Evolutionary conservation across 2,113 vertebrate genomes (phyloP).

Genomic region (Chroicocephalus ridibundus): DNA sequence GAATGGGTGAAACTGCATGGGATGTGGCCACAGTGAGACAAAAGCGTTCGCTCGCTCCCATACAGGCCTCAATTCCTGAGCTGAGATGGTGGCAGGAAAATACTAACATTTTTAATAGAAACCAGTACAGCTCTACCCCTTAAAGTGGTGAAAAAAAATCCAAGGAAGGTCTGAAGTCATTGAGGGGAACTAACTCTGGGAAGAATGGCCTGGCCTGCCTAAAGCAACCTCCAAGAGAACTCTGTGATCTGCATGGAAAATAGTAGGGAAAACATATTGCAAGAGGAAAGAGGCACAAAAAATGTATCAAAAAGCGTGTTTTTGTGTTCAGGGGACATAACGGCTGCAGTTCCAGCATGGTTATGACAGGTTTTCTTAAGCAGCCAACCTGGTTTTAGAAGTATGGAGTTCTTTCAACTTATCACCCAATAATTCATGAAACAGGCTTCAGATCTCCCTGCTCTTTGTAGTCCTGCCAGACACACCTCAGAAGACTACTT

Average conservation of each 20-base stretch:
- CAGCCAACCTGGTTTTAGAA: neutral
- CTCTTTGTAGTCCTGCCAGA: constrained; percentile 42
- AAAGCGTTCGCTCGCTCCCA: neutral
- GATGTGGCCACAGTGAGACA: neutral
- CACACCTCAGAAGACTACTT: neutral
- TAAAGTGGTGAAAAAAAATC: neutral
- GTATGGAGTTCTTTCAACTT: constrained; percentile 1
- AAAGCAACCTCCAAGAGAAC: neutral
- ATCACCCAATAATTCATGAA: constrained; percentile 42
- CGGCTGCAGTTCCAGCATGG: neutral
- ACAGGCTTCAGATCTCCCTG: constrained; percentile 29
- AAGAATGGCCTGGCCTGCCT: neutral
- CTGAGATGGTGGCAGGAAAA: neutral
- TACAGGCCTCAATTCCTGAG: neutral
- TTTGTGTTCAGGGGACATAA: neutral
- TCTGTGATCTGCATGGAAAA: neutral
- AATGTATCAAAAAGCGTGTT: neutral
- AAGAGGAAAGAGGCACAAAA: neutral
- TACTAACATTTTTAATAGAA: neutral
- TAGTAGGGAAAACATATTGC: neutral
- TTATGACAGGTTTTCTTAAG: neutral
- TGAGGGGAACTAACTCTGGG: neutral
- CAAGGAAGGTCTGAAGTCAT: neutral
- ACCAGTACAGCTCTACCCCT: neutral
- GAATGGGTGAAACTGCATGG: neutral